phyloP scores from a whole-genome alignment of 2,888 invertebrate genomes.

The Axea sp. region DNA sequence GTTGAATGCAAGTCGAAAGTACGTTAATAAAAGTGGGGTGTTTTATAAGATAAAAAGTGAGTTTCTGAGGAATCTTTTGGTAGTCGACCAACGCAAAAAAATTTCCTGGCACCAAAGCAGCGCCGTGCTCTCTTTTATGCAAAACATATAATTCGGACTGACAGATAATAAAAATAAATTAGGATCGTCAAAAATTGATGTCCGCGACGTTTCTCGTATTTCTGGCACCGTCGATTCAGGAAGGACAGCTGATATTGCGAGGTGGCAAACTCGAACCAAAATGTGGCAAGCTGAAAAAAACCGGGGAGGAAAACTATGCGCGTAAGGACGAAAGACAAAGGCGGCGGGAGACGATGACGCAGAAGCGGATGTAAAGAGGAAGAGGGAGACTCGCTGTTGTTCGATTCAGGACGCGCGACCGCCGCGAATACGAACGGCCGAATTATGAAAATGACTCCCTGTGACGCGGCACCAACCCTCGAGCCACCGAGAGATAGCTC shows the following conservation, averaged over 20 bases:
- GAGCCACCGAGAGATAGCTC: conserved; percentile 76
- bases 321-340: conserved; percentile 48
- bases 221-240: background rate
- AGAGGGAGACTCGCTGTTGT: conserved; percentile 77
- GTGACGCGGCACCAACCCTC: conserved; percentile 79
- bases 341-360: conserved; percentile 32
- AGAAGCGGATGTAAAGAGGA: conserved; percentile 38
- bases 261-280: conserved; percentile 42
- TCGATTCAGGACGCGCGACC: conserved; percentile 81
- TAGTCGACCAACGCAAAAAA: no score
- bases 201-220: background rate
- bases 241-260: conserved; percentile 7
- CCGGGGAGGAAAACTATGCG: conserved; percentile 16
- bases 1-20: no score
- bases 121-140: no score
- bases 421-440: conserved; percentile 82
- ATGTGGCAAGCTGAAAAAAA: conserved; percentile 49
- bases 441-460: conserved; percentile 83
- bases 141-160: conserved; percentile 14
- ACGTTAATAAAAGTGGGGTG: no score
- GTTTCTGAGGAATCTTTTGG: no score
- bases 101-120: no score
- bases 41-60: no score
- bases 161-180: conserved; percentile 30
- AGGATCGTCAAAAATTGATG: conserved; percentile 26